phyloP scores from a whole-genome alignment of 2,113 vertebrate genomes.

The Ammospiza nelsoni region DNA sequence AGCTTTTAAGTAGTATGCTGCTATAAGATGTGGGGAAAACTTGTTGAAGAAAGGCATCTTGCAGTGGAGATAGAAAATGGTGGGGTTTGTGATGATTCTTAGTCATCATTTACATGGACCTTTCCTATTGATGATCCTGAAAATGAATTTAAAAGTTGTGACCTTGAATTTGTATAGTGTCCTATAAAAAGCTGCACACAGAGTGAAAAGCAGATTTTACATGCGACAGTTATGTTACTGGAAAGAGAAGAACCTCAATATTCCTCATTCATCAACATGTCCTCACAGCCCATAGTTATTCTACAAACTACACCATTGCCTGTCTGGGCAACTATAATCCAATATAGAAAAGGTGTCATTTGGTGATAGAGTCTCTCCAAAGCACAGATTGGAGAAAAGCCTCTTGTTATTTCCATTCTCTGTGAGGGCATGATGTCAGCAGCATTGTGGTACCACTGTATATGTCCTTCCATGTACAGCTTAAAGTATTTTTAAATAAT shows the following conservation, averaged over 20 bases:
- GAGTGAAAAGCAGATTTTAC: background rate
- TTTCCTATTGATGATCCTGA: background rate
- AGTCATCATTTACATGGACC: background rate
- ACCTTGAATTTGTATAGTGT: background rate
- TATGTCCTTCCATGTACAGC: background rate
- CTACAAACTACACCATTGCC: background rate
- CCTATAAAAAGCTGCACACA: background rate
- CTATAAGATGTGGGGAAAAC: background rate
- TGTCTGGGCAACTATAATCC: background rate
- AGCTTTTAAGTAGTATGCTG: background rate
- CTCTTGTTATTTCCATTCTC: background rate
- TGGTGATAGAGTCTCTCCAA: background rate
- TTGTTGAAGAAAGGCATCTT: background rate
- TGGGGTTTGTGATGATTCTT: background rate
- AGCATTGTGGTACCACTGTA: background rate
- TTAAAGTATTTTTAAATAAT: background rate
- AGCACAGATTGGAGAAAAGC: background rate
- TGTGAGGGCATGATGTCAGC: background rate
- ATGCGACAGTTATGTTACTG: background rate
- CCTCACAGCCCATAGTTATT: background rate
- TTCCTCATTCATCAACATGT: background rate
- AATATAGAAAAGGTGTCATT: background rate
- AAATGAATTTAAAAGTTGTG: background rate
- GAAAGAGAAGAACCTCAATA: background rate
- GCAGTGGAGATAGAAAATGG: background rate